Base-by-base conservation (phyloP, 2,113 vertebrate species). In the Chloroceryle aenea region DNA sequence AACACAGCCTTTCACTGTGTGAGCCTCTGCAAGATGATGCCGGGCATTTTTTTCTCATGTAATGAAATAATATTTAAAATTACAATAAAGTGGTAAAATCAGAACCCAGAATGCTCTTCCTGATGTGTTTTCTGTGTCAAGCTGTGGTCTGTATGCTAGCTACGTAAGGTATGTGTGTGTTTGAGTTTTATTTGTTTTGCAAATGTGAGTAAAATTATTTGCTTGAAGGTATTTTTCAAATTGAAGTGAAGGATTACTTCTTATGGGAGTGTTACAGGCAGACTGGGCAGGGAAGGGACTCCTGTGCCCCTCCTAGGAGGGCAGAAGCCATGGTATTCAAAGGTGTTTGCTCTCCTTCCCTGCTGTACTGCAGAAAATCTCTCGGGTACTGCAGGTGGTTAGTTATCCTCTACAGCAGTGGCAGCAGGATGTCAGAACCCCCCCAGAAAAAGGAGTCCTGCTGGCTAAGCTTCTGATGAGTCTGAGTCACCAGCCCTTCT, bases 111-210 rank as follows among this genome's bases (percentile, higher is more conserved):
- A 58, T 36, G 15, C 62, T 18, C 20, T 83, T 83, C 38, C 29
- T 48, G 53, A 4, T 76, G 30, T 20, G 4, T 71, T 88, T 85
- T 72, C 48, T 25, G 42, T n/a, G 13, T 25, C 27, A 29, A 14
- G 69, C n/a, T 58, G 34, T 0, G 0, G 4, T 56, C 38, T 1
- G 0, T 47, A 1, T 23, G 43, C 29, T 53, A 88, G 26, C 59
- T 76, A 2, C 66, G 40, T 45, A n/a, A 1, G 36, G 27, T 55
- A 25, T 10, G 0, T 6, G 2, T 27, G 32, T 53, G 26, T 87
- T 62, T 72, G 56, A 4, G 3, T 47, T 74, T 89, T 42, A 25
- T 74, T 86, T 82, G 12, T 2, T 78, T 64, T 82, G 66, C 52
- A 29, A 64, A 69, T 34, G 7, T 32, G 19, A 76, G 32, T 58